A percentile compares a stretch with the other conserved stretches of the same genome.
Conservation (phyloP, 2,888 invertebrate genomes). For the Athrips mouffetella region DNA sequence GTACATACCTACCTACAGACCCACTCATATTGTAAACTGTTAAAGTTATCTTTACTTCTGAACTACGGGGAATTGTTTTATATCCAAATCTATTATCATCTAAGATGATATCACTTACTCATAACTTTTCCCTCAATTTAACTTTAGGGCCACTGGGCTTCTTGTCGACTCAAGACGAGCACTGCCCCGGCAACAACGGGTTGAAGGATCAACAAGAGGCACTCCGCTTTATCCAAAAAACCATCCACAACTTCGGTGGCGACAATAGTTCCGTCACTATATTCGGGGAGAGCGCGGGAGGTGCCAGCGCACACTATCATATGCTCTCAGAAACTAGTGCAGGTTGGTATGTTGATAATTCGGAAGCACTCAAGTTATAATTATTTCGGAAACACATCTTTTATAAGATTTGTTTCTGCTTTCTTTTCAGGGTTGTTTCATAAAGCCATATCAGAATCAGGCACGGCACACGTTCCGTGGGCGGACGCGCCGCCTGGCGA, state of each 20-base stretch:
- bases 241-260: slow-evolving; percentile 80
- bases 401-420: neutral
- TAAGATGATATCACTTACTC: neutral
- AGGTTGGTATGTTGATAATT: too few species aligned
- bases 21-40: too few species aligned
- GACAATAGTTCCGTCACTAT: slow-evolving; percentile 81
- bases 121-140: too few species aligned
- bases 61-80: too few species aligned
- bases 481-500: slow-evolving; percentile 80
- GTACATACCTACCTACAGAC: too few species aligned
- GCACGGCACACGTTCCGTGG: slow-evolving; percentile 84
- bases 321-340: slow-evolving; percentile 80
- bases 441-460: slow-evolving; percentile 86
- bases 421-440: slow-evolving; percentile 80
- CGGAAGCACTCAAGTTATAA: too few species aligned
- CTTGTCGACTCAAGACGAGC: slow-evolving; percentile 80
- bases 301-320: slow-evolving; percentile 82
- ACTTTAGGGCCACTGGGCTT: slow-evolving; percentile 82
- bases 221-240: slow-evolving; percentile 80
- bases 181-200: slow-evolving; percentile 82
- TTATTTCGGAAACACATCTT: neutral
- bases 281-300: slow-evolving; percentile 85
- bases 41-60: too few species aligned
- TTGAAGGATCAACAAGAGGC: slow-evolving; percentile 82
- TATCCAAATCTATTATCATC: neutral